Conservation (phyloP, 2,888 invertebrate species). For the Drosophila recens region DNA sequence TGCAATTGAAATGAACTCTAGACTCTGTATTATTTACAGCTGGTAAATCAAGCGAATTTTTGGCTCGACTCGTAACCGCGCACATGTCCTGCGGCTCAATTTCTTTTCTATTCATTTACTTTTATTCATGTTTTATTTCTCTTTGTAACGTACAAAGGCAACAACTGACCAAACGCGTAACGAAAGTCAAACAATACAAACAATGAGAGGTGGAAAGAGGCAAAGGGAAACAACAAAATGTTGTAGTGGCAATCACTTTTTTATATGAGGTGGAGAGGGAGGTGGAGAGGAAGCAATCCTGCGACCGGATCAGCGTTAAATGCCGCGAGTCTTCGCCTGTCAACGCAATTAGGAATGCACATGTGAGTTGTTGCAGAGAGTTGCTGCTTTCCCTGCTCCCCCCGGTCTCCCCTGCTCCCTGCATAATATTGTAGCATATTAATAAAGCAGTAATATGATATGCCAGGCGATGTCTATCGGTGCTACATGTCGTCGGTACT, state of each 20-base stretch:
- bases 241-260: constrained; percentile 19
- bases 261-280: not conserved
- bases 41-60: constrained; percentile 48
- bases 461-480: constrained; percentile 70
- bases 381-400: not conserved
- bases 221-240: constrained; percentile 6
- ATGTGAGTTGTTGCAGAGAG: constrained; percentile 39
- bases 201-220: not conserved
- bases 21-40: constrained; percentile 39
- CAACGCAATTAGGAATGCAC: constrained; percentile 73
- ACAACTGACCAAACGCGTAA: constrained; percentile 35
- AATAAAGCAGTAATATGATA: constrained; percentile 79
- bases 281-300: constrained; percentile 23
- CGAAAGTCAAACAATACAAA: constrained; percentile 43
- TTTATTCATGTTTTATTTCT: constrained; percentile 21
- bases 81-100: constrained; percentile 42
- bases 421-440: constrained; percentile 71
- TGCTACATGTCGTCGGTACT: constrained; percentile 66
- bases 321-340: constrained; percentile 69
- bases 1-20: constrained; percentile 32
- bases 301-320: constrained; percentile 53
- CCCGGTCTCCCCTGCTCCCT: not conserved
- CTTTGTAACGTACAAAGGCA: constrained; percentile 27
- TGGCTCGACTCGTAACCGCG: constrained; percentile 1
- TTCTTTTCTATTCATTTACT: constrained; percentile 43